Evolutionary conservation across 2,797 vertebrate genomes (phyloP).

Genomic region (Jordanella pulchra): DNA sequence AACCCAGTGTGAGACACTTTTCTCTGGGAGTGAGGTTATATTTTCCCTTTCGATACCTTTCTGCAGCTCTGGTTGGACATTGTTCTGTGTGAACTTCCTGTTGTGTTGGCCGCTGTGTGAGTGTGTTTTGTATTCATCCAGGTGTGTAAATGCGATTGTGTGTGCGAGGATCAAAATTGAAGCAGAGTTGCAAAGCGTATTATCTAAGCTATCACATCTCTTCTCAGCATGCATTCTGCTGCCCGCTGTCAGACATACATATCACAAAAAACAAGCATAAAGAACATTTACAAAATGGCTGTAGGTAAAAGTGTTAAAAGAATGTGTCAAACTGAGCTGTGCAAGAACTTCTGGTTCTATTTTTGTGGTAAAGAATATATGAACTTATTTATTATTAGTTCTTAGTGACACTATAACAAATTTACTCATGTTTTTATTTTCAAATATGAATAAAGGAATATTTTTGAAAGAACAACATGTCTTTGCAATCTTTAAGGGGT

Average conservation of each 20-base stretch:
- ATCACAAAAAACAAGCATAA: slow-evolving; percentile 25
- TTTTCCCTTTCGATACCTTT: slow-evolving; percentile 55
- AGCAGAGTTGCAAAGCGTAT: slow-evolving; percentile 39
- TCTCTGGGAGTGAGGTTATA: slow-evolving; percentile 58
- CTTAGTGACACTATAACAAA: not conserved
- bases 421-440: not conserved
- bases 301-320: slow-evolving; percentile 8
- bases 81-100: slow-evolving; percentile 72
- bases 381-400: not conserved
- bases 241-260: slow-evolving; percentile 20
- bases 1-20: slow-evolving; percentile 52
- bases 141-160: slow-evolving; percentile 38
- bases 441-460: not conserved
- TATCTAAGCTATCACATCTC: slow-evolving; percentile 31
- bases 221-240: slow-evolving; percentile 33
- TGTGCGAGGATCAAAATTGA: slow-evolving; percentile 42
- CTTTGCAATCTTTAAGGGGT: not conserved
- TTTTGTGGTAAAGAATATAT: not conserved
- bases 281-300: slow-evolving; percentile 26
- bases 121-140: slow-evolving; percentile 50
- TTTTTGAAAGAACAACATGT: not conserved
- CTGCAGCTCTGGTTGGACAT: slow-evolving; percentile 61
- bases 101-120: slow-evolving; percentile 57
- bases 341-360: slow-evolving; percentile 12
- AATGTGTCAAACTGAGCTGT: slow-evolving; percentile 15